Conservation (phyloP, 1,140 invertebrate species). For the Drosophila littoralis region DNA sequence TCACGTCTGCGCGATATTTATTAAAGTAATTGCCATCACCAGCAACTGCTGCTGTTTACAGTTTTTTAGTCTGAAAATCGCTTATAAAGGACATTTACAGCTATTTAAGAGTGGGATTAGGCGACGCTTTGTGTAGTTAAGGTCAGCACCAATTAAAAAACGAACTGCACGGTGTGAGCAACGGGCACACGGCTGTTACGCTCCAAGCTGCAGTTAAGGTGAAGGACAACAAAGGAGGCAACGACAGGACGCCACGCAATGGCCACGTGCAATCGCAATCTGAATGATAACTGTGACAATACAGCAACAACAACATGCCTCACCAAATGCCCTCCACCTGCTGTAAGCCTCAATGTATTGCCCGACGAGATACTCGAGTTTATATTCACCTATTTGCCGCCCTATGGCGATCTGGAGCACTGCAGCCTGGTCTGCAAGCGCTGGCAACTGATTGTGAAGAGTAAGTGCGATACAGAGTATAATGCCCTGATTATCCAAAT, state of each 20-base stretch:
- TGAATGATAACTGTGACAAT: slow-evolving; percentile 51
- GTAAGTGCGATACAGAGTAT: slow-evolving; percentile 85
- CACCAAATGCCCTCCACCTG: slow-evolving; percentile 17
- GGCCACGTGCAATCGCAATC: slow-evolving; percentile 61
- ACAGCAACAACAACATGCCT: slow-evolving; percentile 21
- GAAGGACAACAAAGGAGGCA: slow-evolving; percentile 35
- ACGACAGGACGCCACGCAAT: slow-evolving; percentile 45
- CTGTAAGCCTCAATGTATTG: slow-evolving; percentile 85
- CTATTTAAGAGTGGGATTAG: not conserved
- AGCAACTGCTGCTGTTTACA: slow-evolving; percentile 42
- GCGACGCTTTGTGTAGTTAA: slow-evolving; percentile 7
- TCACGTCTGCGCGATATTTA: slow-evolving; percentile 22
- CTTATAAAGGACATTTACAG: slow-evolving; percentile 7
- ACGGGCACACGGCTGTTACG: not conserved
- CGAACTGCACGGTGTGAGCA: slow-evolving; percentile 2
- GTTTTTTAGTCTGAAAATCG: slow-evolving; percentile 18
- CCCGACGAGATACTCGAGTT: slow-evolving; percentile 97
- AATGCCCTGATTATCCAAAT: not conserved
- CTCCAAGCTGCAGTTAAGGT: slow-evolving; percentile 14
- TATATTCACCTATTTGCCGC: slow-evolving; percentile 94
- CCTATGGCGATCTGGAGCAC: slow-evolving; percentile 94
- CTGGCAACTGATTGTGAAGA: slow-evolving; percentile 92
- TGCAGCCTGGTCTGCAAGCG: slow-evolving; percentile 93
- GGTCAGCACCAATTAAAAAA: not conserved
- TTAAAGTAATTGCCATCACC: slow-evolving; percentile 17